phyloP scores from a whole-genome alignment of 2,113 vertebrate genomes.

The Calyptomena viridis region DNA sequence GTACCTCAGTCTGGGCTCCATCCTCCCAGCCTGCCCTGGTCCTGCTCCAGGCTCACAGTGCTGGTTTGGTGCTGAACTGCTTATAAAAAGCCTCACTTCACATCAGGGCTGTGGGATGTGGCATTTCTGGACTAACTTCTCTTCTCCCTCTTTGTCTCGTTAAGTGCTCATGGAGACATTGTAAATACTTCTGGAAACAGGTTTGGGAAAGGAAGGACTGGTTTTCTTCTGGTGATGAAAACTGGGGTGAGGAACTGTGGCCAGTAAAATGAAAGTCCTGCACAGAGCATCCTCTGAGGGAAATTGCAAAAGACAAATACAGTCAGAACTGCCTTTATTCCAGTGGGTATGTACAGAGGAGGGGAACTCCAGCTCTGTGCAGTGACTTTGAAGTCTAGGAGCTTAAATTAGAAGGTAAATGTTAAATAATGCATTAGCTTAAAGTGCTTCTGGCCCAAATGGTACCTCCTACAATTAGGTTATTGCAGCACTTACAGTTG shows the following conservation, averaged over 20 bases:
- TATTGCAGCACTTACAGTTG: neutral
- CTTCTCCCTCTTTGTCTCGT: too few relatives aligned
- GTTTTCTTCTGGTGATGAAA: neutral
- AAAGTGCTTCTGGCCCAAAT: neutral
- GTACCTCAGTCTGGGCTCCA: neutral
- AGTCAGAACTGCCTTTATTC: neutral
- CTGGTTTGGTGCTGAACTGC: neutral
- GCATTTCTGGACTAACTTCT: neutral
- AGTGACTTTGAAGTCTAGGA: neutral
- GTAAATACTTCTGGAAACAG: neutral
- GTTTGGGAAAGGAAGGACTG: neutral
- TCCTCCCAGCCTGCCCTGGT: accelerated
- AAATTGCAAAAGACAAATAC: neutral
- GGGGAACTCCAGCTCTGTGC: neutral
- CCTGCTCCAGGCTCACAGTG: neutral
- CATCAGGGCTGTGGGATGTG: neutral
- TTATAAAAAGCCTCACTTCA: neutral
- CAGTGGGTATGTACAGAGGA: neutral
- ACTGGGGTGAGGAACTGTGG: neutral
- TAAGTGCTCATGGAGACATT: neutral
- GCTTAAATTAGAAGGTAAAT: conserved; percentile 23
- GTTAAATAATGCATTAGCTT: conserved; percentile 14
- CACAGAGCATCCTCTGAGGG: neutral
- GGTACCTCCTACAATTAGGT: neutral
- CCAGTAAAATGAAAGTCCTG: neutral